Evolutionary conservation across 1,140 invertebrate species (phyloP).

Genomic region (Brachionus sp.): DNA sequence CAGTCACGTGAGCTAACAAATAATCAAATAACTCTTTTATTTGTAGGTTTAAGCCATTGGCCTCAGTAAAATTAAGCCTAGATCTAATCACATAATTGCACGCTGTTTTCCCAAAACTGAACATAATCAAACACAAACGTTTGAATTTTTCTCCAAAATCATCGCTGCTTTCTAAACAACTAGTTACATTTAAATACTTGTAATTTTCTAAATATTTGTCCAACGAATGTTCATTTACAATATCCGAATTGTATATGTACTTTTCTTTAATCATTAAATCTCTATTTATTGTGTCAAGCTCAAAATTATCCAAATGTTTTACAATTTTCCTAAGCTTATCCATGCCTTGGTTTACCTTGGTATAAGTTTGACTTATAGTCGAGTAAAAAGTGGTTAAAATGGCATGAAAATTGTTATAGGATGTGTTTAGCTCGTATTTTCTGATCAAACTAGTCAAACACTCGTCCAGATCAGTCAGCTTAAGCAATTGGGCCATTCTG

Average conservation of each 20-base stretch:
- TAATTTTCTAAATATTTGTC: neutral
- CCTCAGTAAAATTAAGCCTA: neutral
- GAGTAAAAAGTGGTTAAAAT: neutral
- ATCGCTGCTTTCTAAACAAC: neutral
- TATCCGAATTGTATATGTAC: neutral
- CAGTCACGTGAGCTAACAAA: neutral
- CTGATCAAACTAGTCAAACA: neutral
- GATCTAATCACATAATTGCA: neutral
- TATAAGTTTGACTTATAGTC: neutral
- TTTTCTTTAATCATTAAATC: conserved; percentile 24
- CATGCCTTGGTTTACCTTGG: neutral
- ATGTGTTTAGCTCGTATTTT: conserved; percentile 7
- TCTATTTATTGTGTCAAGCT: neutral
- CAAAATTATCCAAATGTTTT: neutral
- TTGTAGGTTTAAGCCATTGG: neutral
- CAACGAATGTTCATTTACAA: neutral
- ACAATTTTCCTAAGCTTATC: neutral
- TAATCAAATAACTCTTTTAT: neutral
- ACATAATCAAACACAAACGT: neutral
- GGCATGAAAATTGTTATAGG: neutral
- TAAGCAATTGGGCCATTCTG: neutral
- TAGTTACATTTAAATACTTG: neutral
- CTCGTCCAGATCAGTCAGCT: neutral
- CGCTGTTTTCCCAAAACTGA: neutral
- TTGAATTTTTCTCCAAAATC: neutral